These are phyloP conservation scores for Athene noctua DNA, from an alignment of 2,113 vertebrate genomes.

Conservation along the genomic window DNA sequence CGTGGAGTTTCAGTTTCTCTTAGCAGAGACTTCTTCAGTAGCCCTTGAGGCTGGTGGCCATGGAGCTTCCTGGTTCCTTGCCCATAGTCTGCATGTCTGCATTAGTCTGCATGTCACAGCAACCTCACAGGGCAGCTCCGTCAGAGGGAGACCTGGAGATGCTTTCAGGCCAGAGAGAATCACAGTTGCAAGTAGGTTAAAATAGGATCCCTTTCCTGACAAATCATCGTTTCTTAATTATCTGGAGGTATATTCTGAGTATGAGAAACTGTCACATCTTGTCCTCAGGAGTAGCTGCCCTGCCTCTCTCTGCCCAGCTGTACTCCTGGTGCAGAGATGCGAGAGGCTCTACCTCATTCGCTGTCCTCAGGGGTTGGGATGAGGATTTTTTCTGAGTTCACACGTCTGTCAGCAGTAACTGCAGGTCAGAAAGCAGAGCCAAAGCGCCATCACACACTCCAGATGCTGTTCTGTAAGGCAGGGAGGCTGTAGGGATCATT, in stretches of 20 bases:
- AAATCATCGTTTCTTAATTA: neutral
- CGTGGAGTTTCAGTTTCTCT: neutral
- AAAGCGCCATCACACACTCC: accelerated
- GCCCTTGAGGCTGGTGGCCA: neutral
- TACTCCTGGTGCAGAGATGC: neutral
- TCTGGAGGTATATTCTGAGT: neutral
- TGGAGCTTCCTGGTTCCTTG: neutral
- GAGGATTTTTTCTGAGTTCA: accelerated
- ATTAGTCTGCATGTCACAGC: neutral
- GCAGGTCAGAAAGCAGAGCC: neutral
- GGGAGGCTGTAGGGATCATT: neutral
- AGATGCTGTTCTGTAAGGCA: neutral
- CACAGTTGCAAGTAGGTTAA: neutral
- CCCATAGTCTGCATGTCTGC: neutral
- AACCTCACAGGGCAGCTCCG: neutral
- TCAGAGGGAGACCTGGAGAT: neutral
- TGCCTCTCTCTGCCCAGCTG: neutral
- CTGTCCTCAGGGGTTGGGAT: neutral
- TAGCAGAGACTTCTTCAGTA: neutral
- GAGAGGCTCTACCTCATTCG: neutral
- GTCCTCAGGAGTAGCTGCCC: neutral
- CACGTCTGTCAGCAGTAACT: neutral
- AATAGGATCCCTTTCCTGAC: neutral
- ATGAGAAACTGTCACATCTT: neutral
- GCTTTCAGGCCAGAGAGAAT: neutral